These are phyloP conservation scores for Aleiodes sp. DNA, from an alignment of 1,140 invertebrate species.

Conservation along the genomic window DNA sequence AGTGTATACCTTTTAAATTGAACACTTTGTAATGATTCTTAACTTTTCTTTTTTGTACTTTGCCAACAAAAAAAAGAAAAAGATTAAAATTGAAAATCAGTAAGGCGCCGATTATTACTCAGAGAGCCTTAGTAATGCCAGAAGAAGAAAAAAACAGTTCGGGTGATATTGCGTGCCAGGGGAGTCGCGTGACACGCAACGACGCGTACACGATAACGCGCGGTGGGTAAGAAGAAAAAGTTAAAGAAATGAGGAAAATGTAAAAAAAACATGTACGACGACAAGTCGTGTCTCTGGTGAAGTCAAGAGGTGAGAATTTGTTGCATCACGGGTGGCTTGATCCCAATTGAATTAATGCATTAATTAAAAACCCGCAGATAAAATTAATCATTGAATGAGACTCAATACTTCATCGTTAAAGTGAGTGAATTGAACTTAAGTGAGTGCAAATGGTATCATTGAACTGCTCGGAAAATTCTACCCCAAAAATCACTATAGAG, in stretches of 20 bases:
- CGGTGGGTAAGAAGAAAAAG: not conserved
- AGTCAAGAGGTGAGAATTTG: conserved; percentile 1
- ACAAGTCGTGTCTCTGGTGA: not conserved
- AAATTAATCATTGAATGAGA: not conserved
- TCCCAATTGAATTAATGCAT: not conserved
- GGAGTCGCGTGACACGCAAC: conserved; percentile 19
- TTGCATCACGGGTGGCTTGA: not conserved
- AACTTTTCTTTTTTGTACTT: not conserved
- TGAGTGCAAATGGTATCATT: not conserved
- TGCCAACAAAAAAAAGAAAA: not conserved
- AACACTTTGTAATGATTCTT: conserved; percentile 1
- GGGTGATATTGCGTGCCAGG: not conserved
- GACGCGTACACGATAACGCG: conserved; percentile 4
- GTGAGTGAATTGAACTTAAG: not conserved
- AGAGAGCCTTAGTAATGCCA: too few species aligned
- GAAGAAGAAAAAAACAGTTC: too few species aligned
- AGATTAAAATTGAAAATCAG: not conserved
- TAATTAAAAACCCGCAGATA: not conserved
- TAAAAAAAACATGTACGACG: not conserved
- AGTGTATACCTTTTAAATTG: not conserved
- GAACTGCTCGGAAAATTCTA: too few species aligned
- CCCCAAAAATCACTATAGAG: too few species aligned
- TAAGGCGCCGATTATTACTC: not conserved
- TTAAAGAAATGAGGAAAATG: not conserved
- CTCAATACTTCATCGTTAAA: not conserved